Base-by-base conservation (phyloP, 2,888 invertebrate genomes). In the Ormyrus pomaceus region DNA sequence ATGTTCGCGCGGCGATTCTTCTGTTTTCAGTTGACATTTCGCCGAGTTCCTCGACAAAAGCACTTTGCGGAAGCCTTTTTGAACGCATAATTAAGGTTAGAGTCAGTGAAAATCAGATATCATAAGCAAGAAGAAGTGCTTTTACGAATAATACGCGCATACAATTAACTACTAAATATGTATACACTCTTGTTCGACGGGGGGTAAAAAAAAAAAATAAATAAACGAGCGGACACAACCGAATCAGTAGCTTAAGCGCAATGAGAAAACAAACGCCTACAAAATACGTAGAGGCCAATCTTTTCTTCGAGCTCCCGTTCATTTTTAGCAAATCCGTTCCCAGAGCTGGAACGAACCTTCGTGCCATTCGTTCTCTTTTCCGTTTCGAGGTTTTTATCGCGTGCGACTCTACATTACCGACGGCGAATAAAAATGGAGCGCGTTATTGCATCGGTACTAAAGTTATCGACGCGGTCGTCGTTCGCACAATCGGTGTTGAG, bases 61-160 rank as follows among this genome's bases (percentile, higher is more conserved):
- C 51, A 62, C 62, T 62, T 19, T 19, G 62, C 45, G 74, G 66
- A 59, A 74, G 74, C 74, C 76, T 59, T 76, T 68, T 46, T 46
- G 19, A 69, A 69, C 68, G 68, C 76, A 46, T 48, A 68, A 62
- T 10, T 50, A 66, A 64, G 61, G 51, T 19, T 58, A 56, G 61
- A 51, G 48, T 46, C 69, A 48, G 19, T 56, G 13, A 61, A 61
- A 61, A 61, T 34, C 34, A 81, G 84, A 87, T 88, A 88, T 87
- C 87, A 89, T 89, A 89, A 89, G 89, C 89, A 89, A 89, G 87
- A 89, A 88, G 85, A 89, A 89, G 89, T 89, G 89, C 89, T 89
- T 89, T 89, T 87, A 89, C 86, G 87, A 88, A 87, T 88, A 53
- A 72, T 72, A 46, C 45, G 34, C 19, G 8, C 8, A 62, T 55